Percentiles rank a stretch among this genome's conserved stretches.
These are phyloP conservation scores for Anser cygnoides DNA, from an alignment of 2,113 vertebrate genomes.

Conservation along the genomic window DNA sequence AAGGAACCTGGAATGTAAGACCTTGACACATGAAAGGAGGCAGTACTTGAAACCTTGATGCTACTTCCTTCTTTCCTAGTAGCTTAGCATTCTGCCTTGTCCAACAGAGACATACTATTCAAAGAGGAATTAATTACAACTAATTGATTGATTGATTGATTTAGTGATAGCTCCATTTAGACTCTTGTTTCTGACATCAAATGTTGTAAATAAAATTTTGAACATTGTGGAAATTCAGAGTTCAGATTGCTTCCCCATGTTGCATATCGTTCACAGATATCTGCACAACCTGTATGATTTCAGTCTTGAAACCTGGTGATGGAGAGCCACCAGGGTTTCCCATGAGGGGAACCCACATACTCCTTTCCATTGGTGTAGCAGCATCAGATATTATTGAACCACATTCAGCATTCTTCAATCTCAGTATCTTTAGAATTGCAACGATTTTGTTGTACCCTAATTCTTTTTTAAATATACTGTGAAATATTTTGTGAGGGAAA, in stretches of 20 bases:
- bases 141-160: not conserved
- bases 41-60: not conserved
- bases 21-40: not conserved
- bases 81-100: not conserved
- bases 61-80: not conserved
- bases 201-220: not conserved
- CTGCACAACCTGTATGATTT: not conserved
- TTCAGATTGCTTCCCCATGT: not conserved
- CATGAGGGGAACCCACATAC: not conserved
- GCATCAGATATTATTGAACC: not conserved
- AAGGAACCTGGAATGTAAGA: not conserved
- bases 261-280: not conserved
- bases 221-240: not conserved
- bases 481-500: not conserved
- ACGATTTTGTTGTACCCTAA: not conserved
- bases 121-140: not conserved
- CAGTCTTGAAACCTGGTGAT: rapidly evolving
- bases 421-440: not conserved
- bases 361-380: not conserved
- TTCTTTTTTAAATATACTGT: not conserved
- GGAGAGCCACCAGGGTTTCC: not conserved
- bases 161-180: not conserved
- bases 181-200: not conserved
- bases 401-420: not conserved
- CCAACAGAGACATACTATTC: not conserved